A percentile compares a stretch with the other conserved stretches of the same genome.
phyloP scores from a whole-genome alignment of 2,888 invertebrate genomes.

The Heteromurus nitidus region DNA sequence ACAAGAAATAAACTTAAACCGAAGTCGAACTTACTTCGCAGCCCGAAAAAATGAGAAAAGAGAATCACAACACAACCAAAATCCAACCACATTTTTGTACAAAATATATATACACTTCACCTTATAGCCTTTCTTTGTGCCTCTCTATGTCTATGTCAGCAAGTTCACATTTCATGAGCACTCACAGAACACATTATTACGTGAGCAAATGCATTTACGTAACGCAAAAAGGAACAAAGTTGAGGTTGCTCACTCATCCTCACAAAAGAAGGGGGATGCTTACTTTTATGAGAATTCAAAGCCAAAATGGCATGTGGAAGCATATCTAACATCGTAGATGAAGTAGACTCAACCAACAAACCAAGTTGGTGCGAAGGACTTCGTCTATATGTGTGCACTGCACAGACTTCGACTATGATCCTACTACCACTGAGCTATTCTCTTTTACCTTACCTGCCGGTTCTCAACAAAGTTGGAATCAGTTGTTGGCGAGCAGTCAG shows the following conservation, averaged over 20 bases:
- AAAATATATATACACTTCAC: too few relatives aligned
- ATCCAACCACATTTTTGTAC: too few relatives aligned
- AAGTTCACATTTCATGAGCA: too few relatives aligned
- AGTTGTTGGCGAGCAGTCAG: conserved; percentile 59
- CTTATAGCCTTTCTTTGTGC: too few relatives aligned
- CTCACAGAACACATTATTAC: background rate
- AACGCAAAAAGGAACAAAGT: background rate
- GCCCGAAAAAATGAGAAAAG: too few relatives aligned
- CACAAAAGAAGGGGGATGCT: conserved; percentile 6
- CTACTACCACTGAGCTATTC: background rate
- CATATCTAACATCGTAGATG: background rate
- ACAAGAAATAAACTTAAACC: too few relatives aligned
- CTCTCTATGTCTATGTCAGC: too few relatives aligned
- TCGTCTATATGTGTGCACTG: background rate
- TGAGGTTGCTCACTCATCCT: background rate
- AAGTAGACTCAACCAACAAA: conserved; percentile 11
- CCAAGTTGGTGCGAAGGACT: background rate
- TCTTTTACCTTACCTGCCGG: conserved; percentile 24
- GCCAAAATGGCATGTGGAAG: conserved; percentile 15
- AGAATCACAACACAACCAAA: too few relatives aligned
- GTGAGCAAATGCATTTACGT: background rate
- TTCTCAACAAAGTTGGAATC: conserved; percentile 36
- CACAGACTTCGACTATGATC: background rate
- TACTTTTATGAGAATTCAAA: too few relatives aligned
- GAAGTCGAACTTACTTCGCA: too few relatives aligned